A percentile compares a stretch with the other conserved stretches of the same genome.
These are phyloP conservation scores for Actenoides hombroni DNA, from an alignment of 2,113 vertebrate species.

Conservation along the genomic window DNA sequence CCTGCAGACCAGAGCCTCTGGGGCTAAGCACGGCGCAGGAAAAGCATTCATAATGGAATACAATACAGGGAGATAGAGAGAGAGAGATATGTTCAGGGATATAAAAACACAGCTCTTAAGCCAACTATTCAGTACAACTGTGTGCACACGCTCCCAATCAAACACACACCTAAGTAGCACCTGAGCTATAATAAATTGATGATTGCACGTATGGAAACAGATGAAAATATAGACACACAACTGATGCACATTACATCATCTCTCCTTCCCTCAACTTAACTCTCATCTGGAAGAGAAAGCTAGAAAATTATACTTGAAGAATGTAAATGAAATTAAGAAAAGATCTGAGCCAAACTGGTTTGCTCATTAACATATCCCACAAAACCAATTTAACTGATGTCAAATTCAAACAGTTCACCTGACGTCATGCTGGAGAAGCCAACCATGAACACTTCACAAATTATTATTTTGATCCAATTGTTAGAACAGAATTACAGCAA, in stretches of 20 bases:
- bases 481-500: constrained; percentile 62
- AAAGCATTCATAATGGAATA: not conserved
- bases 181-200: not conserved
- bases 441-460: constrained; percentile 48
- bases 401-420: constrained; percentile 63
- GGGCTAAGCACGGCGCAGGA: not conserved
- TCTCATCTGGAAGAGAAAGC: not conserved
- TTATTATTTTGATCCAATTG: constrained; percentile 71
- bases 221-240: not conserved
- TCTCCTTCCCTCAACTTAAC: not conserved
- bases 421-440: constrained; percentile 54
- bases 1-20: not conserved
- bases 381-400: constrained; percentile 28
- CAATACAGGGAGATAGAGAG: not conserved
- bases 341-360: not conserved
- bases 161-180: not conserved
- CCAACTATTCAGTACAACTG: not conserved
- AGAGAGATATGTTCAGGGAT: not conserved
- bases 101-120: not conserved
- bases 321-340: not conserved
- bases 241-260: not conserved
- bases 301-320: not conserved
- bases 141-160: not conserved
- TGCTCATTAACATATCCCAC: not conserved
- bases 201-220: not conserved